phyloP scores from a whole-genome alignment of 2,797 vertebrate genomes.

The Hippocampus kuda region DNA sequence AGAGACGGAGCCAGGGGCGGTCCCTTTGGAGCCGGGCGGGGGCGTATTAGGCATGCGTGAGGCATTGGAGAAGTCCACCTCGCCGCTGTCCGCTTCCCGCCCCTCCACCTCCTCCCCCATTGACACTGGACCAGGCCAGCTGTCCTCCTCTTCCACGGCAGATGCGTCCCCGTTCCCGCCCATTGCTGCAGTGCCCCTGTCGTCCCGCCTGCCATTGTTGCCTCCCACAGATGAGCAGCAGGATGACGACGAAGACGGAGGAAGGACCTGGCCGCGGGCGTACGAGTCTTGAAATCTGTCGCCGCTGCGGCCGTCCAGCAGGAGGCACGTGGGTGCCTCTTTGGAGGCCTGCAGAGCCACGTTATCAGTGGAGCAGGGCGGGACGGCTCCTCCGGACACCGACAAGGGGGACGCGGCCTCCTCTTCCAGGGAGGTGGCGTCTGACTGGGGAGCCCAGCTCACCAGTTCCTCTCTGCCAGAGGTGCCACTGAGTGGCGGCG shows the following conservation, averaged over 20 bases:
- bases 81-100: conserved; percentile 39
- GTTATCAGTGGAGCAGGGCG: conserved; percentile 19
- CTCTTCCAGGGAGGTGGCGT: conserved; percentile 69
- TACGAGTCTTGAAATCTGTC: conserved; percentile 65
- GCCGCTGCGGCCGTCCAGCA: conserved; percentile 40
- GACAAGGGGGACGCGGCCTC: conserved; percentile 59
- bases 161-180: conserved; percentile 47
- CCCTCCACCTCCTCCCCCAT: conserved; percentile 57
- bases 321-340: conserved; percentile 33
- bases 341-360: conserved; percentile 33
- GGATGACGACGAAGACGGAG: conserved; percentile 67
- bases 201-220: conserved; percentile 61
- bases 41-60: conserved; percentile 42
- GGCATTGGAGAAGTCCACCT: conserved; percentile 43
- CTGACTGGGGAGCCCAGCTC: conserved; percentile 67
- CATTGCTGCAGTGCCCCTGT: conserved; percentile 22
- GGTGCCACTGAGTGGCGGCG: conserved; percentile 26
- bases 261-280: conserved; percentile 57
- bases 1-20: conserved; percentile 36
- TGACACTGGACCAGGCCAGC: conserved; percentile 52
- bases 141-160: conserved; percentile 64
- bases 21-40: conserved; percentile 58
- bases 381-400: conserved; percentile 16
- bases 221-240: conserved; percentile 70
- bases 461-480: conserved; percentile 53